A percentile compares a stretch with the other conserved stretches of the same genome.
phyloP scores from a whole-genome alignment of 2,888 invertebrate genomes.

The Myopa testacea region DNA sequence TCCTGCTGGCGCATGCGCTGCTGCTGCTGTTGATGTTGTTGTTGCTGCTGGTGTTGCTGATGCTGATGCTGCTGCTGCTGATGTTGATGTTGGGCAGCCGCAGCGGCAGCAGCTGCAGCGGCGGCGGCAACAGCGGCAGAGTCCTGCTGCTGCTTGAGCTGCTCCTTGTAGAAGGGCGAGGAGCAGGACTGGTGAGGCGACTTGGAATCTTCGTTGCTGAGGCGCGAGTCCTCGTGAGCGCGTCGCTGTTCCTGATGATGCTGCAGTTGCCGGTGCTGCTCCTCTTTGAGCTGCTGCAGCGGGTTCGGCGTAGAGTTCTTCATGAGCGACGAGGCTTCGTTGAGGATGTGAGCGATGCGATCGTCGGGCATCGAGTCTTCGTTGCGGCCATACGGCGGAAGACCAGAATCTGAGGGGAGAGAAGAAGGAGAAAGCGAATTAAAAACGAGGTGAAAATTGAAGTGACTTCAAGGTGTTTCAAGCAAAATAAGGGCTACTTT shows the following conservation, averaged over 20 bases:
- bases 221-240: slow-evolving; percentile 75
- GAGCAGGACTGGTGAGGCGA: slow-evolving; percentile 85
- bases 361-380: slow-evolving; percentile 89
- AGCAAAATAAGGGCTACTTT: too few species aligned
- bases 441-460: background rate
- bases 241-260: slow-evolving; percentile 64
- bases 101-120: slow-evolving; percentile 34
- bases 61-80: slow-evolving; percentile 67
- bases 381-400: slow-evolving; percentile 82
- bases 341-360: slow-evolving; percentile 91
- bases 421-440: background rate
- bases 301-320: slow-evolving; percentile 70
- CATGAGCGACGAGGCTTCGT: slow-evolving; percentile 92
- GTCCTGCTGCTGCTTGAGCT: slow-evolving; percentile 69
- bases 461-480: background rate
- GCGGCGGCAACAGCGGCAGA: slow-evolving; percentile 58
- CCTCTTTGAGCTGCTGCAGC: slow-evolving; percentile 68
- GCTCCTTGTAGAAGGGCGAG: slow-evolving; percentile 83
- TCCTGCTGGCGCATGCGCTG: slow-evolving; percentile 67
- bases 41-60: slow-evolving; percentile 58
- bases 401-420: slow-evolving; percentile 75
- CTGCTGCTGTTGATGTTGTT: slow-evolving; percentile 54
- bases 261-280: slow-evolving; percentile 68
- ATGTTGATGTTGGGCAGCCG: slow-evolving; percentile 48
- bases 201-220: slow-evolving; percentile 85